These are phyloP conservation scores for Halichondria panicea DNA, from an alignment of 37 sponge, comb jelly and placozoan genomes.

Conservation along the genomic window DNA sequence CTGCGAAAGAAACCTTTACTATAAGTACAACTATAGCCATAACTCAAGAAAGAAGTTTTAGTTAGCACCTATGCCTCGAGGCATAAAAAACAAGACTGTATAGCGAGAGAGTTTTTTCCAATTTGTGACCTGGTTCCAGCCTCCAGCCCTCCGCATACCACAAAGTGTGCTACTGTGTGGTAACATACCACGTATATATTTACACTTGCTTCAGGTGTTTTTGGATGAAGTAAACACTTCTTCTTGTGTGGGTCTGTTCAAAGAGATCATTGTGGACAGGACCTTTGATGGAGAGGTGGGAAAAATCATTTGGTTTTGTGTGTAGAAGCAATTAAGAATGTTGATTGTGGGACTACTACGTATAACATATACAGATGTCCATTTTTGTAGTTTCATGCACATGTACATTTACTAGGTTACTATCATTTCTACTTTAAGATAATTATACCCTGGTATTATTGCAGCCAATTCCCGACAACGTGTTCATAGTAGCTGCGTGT, in stretches of 20 bases:
- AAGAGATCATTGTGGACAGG: slow-evolving; percentile 86
- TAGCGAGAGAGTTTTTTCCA: no score
- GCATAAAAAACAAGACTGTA: no score
- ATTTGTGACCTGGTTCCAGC: no score
- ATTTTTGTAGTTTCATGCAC: no score
- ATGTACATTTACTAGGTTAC: no score
- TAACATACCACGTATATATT: neutral
- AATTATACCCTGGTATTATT: neutral
- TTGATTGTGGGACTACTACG: neutral
- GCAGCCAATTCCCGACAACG: slow-evolving; percentile 74
- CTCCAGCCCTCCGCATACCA: no score
- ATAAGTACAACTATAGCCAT: no score
- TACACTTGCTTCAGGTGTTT: slow-evolving; percentile 62
- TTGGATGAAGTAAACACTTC: slow-evolving; percentile 93
- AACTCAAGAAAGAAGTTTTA: no score
- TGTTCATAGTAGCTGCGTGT: slow-evolving; percentile 90
- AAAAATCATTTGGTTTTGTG: neutral
- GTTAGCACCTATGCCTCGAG: no score
- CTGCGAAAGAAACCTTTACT: no score
- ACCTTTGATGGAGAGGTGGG: slow-evolving; percentile 82
- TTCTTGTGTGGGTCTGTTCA: slow-evolving; percentile 85
- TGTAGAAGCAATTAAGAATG: neutral
- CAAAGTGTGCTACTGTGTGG: no score
- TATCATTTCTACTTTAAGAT: neutral
- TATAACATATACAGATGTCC: neutral